Evolutionary conservation across 2,113 vertebrate species (phyloP).

Genomic region (Barnardius zonarius): DNA sequence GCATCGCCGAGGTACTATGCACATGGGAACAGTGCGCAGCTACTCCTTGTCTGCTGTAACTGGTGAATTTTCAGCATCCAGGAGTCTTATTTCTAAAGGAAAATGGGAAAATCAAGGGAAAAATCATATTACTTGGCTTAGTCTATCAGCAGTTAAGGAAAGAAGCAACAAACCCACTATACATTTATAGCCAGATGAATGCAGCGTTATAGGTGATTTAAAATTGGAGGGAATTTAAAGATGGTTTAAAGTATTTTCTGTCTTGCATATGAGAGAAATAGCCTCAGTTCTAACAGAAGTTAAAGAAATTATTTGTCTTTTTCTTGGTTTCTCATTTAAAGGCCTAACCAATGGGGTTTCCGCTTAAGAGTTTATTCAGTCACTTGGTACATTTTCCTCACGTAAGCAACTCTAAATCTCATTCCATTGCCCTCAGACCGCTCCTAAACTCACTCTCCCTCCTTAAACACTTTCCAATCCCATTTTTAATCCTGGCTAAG

Average conservation of each 20-base stretch:
- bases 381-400: accelerated
- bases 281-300: not conserved
- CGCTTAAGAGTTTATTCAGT: not conserved
- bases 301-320: not conserved
- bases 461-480: not conserved
- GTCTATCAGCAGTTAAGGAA: not conserved
- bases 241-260: not conserved
- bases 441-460: not conserved
- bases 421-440: not conserved
- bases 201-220: not conserved
- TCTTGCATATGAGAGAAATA: not conserved
- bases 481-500: not conserved
- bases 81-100: not conserved
- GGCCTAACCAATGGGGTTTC: not conserved
- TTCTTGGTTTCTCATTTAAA: not conserved
- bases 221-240: not conserved
- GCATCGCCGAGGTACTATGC: not conserved
- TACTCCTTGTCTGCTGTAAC: not conserved
- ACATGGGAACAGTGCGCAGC: not conserved
- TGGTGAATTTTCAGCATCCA: not conserved
- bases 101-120: not conserved
- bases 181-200: not conserved
- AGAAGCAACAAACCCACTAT: not conserved
- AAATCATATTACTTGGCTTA: not conserved
- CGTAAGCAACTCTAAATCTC: not conserved